These are phyloP conservation scores for Noctuana brunneofusca DNA, from an alignment of 2,888 invertebrate genomes.

Conservation along the genomic window DNA sequence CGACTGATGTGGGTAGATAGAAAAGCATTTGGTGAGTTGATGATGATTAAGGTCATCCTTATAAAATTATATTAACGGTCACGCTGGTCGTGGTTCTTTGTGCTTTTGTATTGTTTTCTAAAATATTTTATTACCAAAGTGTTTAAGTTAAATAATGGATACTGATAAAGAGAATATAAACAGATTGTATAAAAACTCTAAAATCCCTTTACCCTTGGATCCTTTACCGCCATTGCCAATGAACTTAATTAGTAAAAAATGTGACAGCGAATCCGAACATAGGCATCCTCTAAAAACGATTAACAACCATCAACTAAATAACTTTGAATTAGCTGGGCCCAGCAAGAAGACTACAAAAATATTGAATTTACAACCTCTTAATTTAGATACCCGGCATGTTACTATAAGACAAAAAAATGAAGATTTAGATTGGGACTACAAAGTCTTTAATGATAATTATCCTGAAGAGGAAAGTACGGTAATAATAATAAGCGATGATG, in stretches of 20 bases:
- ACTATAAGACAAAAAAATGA: conserved; percentile 51
- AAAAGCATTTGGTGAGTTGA: conserved; percentile 1
- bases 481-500: conserved; percentile 52
- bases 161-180: conserved; percentile 57
- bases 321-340: conserved; percentile 39
- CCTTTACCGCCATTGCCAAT: conserved; percentile 60
- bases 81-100: conserved; percentile 56
- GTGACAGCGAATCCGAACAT: conserved; percentile 36
- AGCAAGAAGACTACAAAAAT: conserved; percentile 38
- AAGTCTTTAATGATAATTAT: conserved; percentile 54
- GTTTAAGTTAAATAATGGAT: conserved; percentile 13
- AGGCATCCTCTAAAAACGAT: conserved; percentile 57
- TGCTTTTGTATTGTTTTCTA: neutral
- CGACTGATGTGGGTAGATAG: conserved; percentile 43
- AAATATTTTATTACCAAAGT: neutral
- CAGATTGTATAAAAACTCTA: conserved; percentile 44
- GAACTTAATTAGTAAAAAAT: conserved; percentile 48
- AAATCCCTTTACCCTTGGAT: conserved; percentile 60
- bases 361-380: conserved; percentile 38
- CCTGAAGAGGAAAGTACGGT: conserved; percentile 38
- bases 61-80: conserved; percentile 45
- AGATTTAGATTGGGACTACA: conserved; percentile 53
- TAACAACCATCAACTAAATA: conserved; percentile 42
- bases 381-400: conserved; percentile 52
- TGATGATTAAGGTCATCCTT: neutral